Conservation (phyloP, 2,888 invertebrate species). For the Sisyra terminalis region DNA sequence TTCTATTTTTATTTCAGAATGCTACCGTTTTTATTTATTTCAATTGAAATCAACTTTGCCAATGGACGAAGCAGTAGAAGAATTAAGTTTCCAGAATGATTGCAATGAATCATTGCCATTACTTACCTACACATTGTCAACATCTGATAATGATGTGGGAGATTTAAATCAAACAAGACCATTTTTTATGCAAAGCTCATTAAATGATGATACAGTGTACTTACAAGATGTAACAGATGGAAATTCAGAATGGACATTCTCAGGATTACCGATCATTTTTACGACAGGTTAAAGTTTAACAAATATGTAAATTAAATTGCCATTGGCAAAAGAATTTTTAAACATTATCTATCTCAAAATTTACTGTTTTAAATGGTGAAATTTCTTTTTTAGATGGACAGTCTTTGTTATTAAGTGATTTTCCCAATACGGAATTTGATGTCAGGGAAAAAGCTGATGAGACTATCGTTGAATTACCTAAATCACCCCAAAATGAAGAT, state of each 20-base stretch:
- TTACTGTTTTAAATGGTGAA: too few species aligned
- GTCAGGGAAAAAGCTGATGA: not conserved
- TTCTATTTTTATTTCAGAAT: too few species aligned
- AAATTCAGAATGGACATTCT: conserved; percentile 20
- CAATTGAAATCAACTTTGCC: not conserved
- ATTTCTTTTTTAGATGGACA: conserved; percentile 2
- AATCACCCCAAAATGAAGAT: not conserved
- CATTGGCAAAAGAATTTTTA: too few species aligned
- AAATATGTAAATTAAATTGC: too few species aligned
- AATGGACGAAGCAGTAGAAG: conserved; percentile 1
- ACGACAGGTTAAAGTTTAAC: conserved; percentile 15
- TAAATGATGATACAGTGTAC: conserved; percentile 7
- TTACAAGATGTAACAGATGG: conserved; percentile 18
- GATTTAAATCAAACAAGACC: not conserved
- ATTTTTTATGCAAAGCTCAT: conserved; percentile 4
- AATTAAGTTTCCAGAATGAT: not conserved
- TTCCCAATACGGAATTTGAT: not conserved
- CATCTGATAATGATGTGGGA: not conserved
- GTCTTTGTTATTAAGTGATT: not conserved
- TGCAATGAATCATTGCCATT: not conserved
- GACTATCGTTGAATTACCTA: not conserved
- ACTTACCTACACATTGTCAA: conserved; percentile 3
- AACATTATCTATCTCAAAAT: too few species aligned
- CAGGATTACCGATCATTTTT: conserved; percentile 20
- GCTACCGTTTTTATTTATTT: too few species aligned